A percentile compares a stretch with the other conserved stretches of the same genome.
These are phyloP conservation scores for Calyptommatus sinebrachiatus DNA, from an alignment of 2,113 vertebrate species.

Conservation along the genomic window DNA sequence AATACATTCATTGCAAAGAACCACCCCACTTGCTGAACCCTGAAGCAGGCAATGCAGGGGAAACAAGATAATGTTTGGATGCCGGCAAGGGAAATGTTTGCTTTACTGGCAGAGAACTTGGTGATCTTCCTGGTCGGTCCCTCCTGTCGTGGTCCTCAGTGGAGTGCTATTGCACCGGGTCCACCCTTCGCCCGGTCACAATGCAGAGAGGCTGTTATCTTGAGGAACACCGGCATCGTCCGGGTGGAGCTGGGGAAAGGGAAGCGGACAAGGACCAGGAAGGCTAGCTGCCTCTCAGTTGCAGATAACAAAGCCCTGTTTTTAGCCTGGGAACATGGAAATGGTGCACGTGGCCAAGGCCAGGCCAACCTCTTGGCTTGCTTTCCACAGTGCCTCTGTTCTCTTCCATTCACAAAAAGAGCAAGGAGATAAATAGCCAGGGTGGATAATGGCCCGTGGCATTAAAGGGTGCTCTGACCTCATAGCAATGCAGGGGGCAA, in stretches of 20 bases:
- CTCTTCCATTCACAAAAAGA: background rate
- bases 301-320: constrained; percentile 58
- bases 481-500: background rate
- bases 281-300: constrained; percentile 46
- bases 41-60: background rate
- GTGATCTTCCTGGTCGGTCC: constrained; percentile 55
- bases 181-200: constrained; percentile 12
- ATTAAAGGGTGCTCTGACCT: background rate
- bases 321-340: constrained; percentile 68
- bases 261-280: constrained; percentile 61
- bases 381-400: background rate
- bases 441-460: background rate
- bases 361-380: background rate
- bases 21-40: background rate
- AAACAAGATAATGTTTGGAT: background rate
- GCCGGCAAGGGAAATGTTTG: constrained; percentile 48
- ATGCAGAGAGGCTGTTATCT: constrained; percentile 55
- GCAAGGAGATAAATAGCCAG: background rate
- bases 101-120: constrained; percentile 44
- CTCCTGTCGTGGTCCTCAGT: background rate
- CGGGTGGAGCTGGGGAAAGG: constrained; percentile 62
- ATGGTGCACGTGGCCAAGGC: constrained; percentile 53
- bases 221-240: constrained; percentile 46
- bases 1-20: accelerated
- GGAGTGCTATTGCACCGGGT: constrained; percentile 42